Percentiles rank a stretch among this genome's conserved stretches.
These are phyloP conservation scores for Ladona fulva DNA, from an alignment of 1,140 invertebrate species.

Conservation along the genomic window DNA sequence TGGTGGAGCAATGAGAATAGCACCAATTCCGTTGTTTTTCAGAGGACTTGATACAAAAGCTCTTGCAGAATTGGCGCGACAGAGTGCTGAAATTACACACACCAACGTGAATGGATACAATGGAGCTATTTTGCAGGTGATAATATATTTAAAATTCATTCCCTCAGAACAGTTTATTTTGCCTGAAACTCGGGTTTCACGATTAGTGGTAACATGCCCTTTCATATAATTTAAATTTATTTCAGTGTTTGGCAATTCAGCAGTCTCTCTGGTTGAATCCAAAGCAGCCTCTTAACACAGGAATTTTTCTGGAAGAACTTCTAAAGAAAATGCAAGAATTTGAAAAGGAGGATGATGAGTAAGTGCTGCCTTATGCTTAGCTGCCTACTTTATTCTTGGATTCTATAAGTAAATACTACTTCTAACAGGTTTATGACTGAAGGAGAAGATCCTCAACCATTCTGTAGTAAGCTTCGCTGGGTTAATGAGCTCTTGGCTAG, in stretches of 20 bases:
- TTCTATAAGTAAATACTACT: background rate
- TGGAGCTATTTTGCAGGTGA: slow-evolving; percentile 58
- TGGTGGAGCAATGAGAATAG: slow-evolving; percentile 66
- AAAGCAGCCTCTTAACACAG: slow-evolving; percentile 36
- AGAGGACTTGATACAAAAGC: slow-evolving; percentile 32
- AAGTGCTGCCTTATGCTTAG: slow-evolving; percentile 20
- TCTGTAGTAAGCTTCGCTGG: slow-evolving; percentile 40
- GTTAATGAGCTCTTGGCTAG: slow-evolving; percentile 40
- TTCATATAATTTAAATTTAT: slow-evolving; percentile 13
- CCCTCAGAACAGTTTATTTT: background rate
- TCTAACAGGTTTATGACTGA: background rate
- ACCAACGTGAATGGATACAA: slow-evolving; percentile 51
- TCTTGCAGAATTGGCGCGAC: slow-evolving; percentile 40
- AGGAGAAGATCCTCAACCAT: slow-evolving; percentile 32
- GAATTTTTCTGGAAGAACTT: slow-evolving; percentile 45
- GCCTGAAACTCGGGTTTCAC: background rate
- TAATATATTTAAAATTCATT: background rate
- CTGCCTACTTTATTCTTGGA: background rate
- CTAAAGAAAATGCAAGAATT: slow-evolving; percentile 49
- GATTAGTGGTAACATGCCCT: background rate
- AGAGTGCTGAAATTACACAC: slow-evolving; percentile 56
- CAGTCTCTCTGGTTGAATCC: slow-evolving; percentile 41
- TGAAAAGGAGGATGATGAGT: slow-evolving; percentile 43
- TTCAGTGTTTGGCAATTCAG: slow-evolving; percentile 46
- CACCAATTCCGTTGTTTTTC: slow-evolving; percentile 58